Conservation (phyloP, 1,140 invertebrate species). For the Tyrophagus putrescentiae region DNA sequence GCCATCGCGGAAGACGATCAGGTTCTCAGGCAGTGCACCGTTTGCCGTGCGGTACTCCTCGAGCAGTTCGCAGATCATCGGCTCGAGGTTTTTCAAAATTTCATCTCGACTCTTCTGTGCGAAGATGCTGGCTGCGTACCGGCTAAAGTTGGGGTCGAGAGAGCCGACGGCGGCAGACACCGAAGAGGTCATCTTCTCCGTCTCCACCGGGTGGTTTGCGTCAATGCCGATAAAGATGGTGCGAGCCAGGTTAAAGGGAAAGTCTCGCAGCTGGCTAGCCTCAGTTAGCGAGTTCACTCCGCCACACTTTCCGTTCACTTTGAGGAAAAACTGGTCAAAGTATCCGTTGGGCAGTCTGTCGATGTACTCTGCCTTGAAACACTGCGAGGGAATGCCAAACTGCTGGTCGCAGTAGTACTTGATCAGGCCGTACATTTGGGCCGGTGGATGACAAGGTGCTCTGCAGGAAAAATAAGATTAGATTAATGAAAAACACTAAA, state of each 20-base stretch:
- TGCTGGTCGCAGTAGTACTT: slow-evolving; percentile 3
- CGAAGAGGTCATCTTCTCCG: slow-evolving; percentile 54
- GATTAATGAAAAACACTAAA: neutral
- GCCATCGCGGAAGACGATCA: slow-evolving; percentile 37
- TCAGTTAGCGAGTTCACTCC: slow-evolving; percentile 56
- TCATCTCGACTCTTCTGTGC: slow-evolving; percentile 23
- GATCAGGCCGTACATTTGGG: slow-evolving; percentile 5
- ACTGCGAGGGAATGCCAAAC: slow-evolving; percentile 8
- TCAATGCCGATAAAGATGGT: slow-evolving; percentile 42
- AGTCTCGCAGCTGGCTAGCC: slow-evolving; percentile 27
- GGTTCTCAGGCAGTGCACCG: slow-evolving; percentile 28
- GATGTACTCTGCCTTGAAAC: neutral
- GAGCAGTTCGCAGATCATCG: slow-evolving; percentile 49
- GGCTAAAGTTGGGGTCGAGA: slow-evolving; percentile 2
- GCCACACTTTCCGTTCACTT: slow-evolving; percentile 68
- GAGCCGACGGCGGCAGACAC: slow-evolving; percentile 50
- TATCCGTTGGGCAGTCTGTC: neutral
- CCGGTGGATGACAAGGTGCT: neutral
- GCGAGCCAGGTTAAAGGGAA: neutral
- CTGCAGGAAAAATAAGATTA: neutral
- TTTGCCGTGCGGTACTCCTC: slow-evolving; percentile 34
- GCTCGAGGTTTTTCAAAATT: slow-evolving; percentile 41
- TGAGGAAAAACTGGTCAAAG: slow-evolving; percentile 55
- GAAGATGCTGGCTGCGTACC: slow-evolving; percentile 13
- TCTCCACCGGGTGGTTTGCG: slow-evolving; percentile 62